These are phyloP conservation scores for Spatula versicolor DNA, from an alignment of 2,797 vertebrate genomes.

Conservation along the genomic window DNA sequence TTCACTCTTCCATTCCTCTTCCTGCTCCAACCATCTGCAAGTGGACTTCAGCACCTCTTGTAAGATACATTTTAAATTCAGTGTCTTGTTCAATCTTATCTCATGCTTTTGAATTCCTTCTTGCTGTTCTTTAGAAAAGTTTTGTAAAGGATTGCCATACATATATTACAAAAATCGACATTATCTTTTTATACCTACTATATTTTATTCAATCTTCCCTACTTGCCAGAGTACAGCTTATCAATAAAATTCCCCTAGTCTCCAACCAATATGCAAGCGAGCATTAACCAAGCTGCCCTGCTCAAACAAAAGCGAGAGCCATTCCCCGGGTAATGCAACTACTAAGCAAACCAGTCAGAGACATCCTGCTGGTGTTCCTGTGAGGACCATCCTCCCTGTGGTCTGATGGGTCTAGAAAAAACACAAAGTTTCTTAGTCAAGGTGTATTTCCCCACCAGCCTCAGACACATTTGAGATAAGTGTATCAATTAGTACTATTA, in stretches of 20 bases:
- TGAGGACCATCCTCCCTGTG: accelerated
- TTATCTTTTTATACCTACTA: no score
- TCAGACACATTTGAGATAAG: background rate
- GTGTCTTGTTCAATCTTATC: no score
- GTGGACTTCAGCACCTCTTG: background rate
- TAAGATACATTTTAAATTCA: background rate
- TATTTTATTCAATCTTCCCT: background rate
- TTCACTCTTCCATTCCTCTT: background rate
- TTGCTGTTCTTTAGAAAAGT: background rate
- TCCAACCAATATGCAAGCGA: accelerated
- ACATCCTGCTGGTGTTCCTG: accelerated
- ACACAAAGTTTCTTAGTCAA: background rate
- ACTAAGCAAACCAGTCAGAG: background rate
- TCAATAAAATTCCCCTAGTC: background rate
- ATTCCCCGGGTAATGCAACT: background rate
- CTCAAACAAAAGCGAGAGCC: background rate
- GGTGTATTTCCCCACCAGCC: background rate
- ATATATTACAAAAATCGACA: background rate
- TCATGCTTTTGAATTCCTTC: background rate
- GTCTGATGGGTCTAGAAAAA: background rate
- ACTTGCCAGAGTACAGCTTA: background rate
- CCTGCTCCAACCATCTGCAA: background rate
- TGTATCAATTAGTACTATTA: accelerated
- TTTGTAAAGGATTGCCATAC: background rate
- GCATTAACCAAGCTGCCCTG: background rate